Base-by-base conservation (phyloP, 2,113 vertebrate genomes). In the Vanacampus margaritifer region DNA sequence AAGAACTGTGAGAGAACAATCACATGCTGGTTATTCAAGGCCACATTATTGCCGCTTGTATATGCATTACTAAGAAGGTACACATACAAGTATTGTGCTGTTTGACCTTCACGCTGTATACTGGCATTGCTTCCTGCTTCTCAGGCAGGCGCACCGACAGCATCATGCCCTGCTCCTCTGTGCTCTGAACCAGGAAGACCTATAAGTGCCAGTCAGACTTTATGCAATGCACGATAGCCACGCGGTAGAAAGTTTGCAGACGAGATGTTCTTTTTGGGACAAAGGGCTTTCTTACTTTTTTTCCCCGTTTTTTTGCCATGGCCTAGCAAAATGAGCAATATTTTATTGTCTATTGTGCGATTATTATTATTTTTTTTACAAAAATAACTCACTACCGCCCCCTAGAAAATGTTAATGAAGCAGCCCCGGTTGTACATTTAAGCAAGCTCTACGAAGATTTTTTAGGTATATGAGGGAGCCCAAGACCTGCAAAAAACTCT, bases 31-130 rank as follows among this genome's bases (percentile, higher is more conserved):
- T 24, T 72, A 11, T 16, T n/a, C 4, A 32, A 16, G 5, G 36
- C 32, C 13, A 23, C n/a, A 41, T 61, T 41, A 6, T 14, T 24
- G 16, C 2, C 11, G 23, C 6, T 39, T 43, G 37, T 21, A 37
- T 13, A 54, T 16, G 26, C 51, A 54, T 1, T 13, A 26, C 13
- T 26, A 54, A 54, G 5, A 32, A 26, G 26, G 1, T 14, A 7
- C 17, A 62, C 85, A 75, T 84, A 99, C 97, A 90, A 24, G 92
- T 88, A 60, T 92, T 95, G 85, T 96, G 94, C 74, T 94, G 94
- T 83, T 91, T 95, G 64, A 99, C 87, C 61, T 70, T 76, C 76
- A 93, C 91, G 35, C 92, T 90, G 3, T 89, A 78, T 56, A 96
- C 76, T 0, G 75, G 57, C 0, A 87, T 74, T 0, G 48, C 32